Evolutionary conservation across 35 echinoderm and acorn worm species (phyloP), one percentile per base, ranked within the genome.

Genomic region (Amphiura filiformis): DNA sequence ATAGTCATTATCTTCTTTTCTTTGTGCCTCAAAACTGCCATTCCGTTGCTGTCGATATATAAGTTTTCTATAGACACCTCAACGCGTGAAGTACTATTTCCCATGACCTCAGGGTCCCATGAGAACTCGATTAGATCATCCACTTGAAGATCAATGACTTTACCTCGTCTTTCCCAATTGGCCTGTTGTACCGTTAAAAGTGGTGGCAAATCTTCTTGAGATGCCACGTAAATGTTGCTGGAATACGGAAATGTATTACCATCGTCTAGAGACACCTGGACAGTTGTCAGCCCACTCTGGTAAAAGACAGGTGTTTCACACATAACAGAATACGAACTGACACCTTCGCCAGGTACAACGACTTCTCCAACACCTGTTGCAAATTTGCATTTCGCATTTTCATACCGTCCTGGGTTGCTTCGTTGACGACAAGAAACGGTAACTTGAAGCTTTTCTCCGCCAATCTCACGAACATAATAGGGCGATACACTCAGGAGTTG

Each of bases 401-500:
- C 22, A 35, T 56, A n/a, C n/a, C n/a, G n/a, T n/a, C n/a, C n/a
- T n/a, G n/a, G n/a, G 44, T 52, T 52, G 44, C 44, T 52, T 52
- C 44, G 44, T 32, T 92, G 31, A 34, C 84, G n/a, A 65, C 92
- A 93, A 26, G 92, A 87, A 32, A 93, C n/a, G 38, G 92, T 93
- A n/a, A 89, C 22, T 38, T 34, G 81, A 0, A 93, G 14, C 5
- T 32, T 23, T 28, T 93, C 92, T 31, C 92, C 92, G 30, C 92
- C 92, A 47, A 86, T 33, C 52, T 93, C 92, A 65, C 92, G 39
- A 11, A 89, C 7, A 76, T 84, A 89, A 49, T 85, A 93, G 18
- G 92, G 87, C 11, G 87, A 57, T 13, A 89, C 39, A 47, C 76
- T 89, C 22, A 93, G 36, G 0, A 93, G 32, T 61, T 86, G 81